Base-by-base conservation (phyloP, 2,113 vertebrate genomes). In the Agapornis roseicollis region DNA sequence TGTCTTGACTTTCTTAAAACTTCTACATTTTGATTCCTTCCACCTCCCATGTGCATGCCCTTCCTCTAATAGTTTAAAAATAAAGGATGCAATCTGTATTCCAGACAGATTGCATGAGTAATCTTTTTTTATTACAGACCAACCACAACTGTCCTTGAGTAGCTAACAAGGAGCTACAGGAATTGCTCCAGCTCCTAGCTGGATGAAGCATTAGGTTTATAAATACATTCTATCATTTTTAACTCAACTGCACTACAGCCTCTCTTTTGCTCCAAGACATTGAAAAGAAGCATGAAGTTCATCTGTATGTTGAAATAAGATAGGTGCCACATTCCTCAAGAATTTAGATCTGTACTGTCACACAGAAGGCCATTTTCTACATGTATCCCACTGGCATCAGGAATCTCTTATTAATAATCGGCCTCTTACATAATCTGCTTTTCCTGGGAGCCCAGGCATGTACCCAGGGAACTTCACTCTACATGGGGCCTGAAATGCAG, bases 71-170 rank as follows among this genome's bases (percentile, higher is more conserved):
- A 97, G 94, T 94, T 96, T 96, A 88, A 90, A 96, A 97, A 95
- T 94, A 95, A 97, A 97, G 94, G 92, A 96, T 88, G 84, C 47
- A 73, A 96, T 97, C 92, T 96, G 92, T 92, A 97, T 97, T 95
- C 97, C 71, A 96, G 96, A 96, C 88, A 97, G 94, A 92, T n/a
- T 4, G 9, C 56, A 83, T 91, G 95, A 97, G 97, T 96, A 97
- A 97, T 95, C 96, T 94, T 93, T 93, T 93, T 88, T 97, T 97
- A 97, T 96, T 90, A 2, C 83, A 95, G 93, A 97, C 41, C 79
- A 97, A 81, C 68, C 96, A 92, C 31, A 46, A 65, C 89, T 91
- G 95, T 96, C 96, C 96, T 97, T 97, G 96, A 90, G 92, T 78
- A 90, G 90, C 70, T 88, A 94, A 85, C 63, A 63, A 42, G 70